Conservation (phyloP, 2,888 invertebrate species). For the Ceriagrion tenellum region DNA sequence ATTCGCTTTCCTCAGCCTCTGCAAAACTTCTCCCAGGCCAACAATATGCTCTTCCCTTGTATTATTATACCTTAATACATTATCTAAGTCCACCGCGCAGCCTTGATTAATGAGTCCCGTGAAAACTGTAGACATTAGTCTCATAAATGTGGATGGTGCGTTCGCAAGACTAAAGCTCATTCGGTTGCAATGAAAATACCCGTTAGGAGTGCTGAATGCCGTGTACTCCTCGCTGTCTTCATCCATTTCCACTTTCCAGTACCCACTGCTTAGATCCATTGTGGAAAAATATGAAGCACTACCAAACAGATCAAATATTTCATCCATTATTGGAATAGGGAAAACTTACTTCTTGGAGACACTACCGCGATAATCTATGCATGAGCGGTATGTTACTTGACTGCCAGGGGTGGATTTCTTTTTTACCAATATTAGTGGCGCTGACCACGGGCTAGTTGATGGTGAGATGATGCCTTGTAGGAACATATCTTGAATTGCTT, state of each 20-base stretch:
- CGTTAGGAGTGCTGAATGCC: background rate
- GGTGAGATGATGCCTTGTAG: background rate
- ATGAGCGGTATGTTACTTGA: background rate
- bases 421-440: background rate
- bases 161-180: background rate
- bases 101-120: background rate
- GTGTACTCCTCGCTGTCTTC: background rate
- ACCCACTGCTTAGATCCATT: background rate
- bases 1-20: background rate
- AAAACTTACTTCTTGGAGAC: background rate
- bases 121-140: background rate
- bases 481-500: constrained; percentile 7
- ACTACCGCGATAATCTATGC: background rate
- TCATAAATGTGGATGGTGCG: background rate
- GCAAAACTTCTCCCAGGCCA: background rate
- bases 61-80: background rate
- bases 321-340: background rate
- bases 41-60: background rate
- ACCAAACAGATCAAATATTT: background rate
- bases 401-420: background rate
- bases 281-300: background rate
- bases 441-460: background rate
- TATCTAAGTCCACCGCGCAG: background rate
- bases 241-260: constrained; percentile 1
- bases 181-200: background rate